phyloP scores from a whole-genome alignment of 1,140 invertebrate genomes.

The Leptinotarsa defecta region DNA sequence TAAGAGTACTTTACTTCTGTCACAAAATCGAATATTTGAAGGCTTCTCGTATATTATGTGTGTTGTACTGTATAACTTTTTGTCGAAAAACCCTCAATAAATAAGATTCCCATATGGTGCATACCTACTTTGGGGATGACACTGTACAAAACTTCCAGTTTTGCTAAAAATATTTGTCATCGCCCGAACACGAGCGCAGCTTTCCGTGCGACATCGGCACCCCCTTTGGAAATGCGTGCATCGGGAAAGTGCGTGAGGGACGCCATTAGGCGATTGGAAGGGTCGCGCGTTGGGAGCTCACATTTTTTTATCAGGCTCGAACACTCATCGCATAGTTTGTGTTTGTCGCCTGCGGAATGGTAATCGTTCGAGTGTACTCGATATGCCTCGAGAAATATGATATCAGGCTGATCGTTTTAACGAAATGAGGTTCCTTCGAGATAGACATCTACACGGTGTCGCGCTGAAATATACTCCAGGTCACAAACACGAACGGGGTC shows the following conservation, averaged over 20 bases:
- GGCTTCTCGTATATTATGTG: too few relatives aligned
- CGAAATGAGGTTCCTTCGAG: background rate
- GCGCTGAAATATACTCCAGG: background rate
- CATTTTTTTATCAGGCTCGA: background rate
- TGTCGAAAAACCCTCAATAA: too few relatives aligned
- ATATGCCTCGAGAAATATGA: background rate
- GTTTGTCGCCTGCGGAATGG: background rate
- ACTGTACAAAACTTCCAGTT: too few relatives aligned
- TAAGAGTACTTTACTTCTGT: too few relatives aligned
- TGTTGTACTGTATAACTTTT: too few relatives aligned
- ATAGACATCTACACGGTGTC: background rate
- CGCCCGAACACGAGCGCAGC: too few relatives aligned
- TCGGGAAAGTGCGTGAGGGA: background rate
- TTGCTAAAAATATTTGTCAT: too few relatives aligned
- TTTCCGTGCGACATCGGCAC: too few relatives aligned
- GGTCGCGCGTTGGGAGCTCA: background rate
- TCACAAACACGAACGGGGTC: background rate
- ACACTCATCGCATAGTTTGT: constrained; percentile 2
- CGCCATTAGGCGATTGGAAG: constrained; percentile 6
- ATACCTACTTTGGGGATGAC: too few relatives aligned
- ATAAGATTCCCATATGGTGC: too few relatives aligned
- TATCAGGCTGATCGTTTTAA: background rate
- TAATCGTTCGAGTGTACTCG: background rate
- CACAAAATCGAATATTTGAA: too few relatives aligned
- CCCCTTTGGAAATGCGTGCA: too few relatives aligned